Conservation (phyloP, 2,888 invertebrate species). For the Caprella mutica region DNA sequence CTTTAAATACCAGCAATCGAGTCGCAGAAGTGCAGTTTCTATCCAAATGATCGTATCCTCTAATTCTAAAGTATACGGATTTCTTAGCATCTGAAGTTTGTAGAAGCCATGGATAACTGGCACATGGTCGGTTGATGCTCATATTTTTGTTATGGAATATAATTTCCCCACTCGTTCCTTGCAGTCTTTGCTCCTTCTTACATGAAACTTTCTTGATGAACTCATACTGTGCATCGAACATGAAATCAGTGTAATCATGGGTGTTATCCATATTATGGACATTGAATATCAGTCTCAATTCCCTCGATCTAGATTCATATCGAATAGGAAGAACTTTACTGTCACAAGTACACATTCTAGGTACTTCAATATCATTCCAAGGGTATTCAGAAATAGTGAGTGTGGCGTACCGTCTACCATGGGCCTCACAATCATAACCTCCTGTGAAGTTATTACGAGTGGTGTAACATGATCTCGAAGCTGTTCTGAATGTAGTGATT, state of each 20-base stretch:
- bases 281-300: conserved; percentile 27
- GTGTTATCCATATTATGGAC: conserved; percentile 31
- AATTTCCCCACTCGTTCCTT: conserved; percentile 30
- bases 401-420: conserved; percentile 22
- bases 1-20: conserved; percentile 27
- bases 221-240: conserved; percentile 33
- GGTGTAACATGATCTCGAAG: conserved; percentile 25
- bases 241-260: conserved; percentile 28
- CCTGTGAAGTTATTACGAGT: conserved; percentile 31
- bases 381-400: conserved; percentile 30
- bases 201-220: conserved; percentile 30
- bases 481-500: conserved; percentile 27
- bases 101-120: conserved; percentile 30
- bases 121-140: conserved; percentile 27
- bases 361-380: conserved; percentile 31
- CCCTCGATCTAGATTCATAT: conserved; percentile 26
- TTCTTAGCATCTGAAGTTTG: conserved; percentile 28
- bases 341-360: conserved; percentile 28
- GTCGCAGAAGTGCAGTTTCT: conserved; percentile 29
- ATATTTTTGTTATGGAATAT: conserved; percentile 24
- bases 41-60: conserved; percentile 31
- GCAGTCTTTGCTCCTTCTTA: conserved; percentile 27
- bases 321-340: conserved; percentile 22
- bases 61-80: conserved; percentile 30
- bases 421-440: conserved; percentile 24